Evolutionary conservation across 2,888 invertebrate genomes (phyloP).

Genomic region (Iselma pallidipennis): DNA sequence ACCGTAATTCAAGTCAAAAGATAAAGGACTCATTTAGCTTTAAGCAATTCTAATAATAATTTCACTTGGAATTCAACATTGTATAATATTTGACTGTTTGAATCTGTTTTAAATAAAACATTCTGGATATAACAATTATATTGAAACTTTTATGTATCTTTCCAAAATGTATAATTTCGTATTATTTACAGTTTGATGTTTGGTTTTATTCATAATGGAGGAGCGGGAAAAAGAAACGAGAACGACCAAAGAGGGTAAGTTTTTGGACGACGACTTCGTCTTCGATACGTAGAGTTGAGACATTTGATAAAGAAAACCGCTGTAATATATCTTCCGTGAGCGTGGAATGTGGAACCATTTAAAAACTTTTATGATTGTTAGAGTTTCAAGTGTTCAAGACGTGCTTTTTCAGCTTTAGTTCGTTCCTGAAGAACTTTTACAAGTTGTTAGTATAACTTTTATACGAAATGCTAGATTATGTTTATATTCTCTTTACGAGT

Average conservation of each 20-base stretch:
- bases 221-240: too few species aligned
- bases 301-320: slow-evolving; percentile 32
- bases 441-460: slow-evolving; percentile 44
- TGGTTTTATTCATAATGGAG: too few species aligned
- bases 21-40: slow-evolving; percentile 25
- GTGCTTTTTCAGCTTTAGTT: slow-evolving; percentile 42
- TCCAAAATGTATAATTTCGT: too few species aligned
- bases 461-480: slow-evolving; percentile 42
- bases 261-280: too few species aligned
- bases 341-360: slow-evolving; percentile 43
- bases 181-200: too few species aligned
- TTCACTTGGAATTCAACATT: slow-evolving; percentile 23
- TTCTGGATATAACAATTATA: too few species aligned
- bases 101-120: too few species aligned
- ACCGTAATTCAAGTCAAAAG: slow-evolving; percentile 20
- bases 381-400: slow-evolving; percentile 43
- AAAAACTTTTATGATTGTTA: slow-evolving; percentile 46
- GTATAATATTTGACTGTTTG: too few species aligned
- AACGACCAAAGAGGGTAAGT: too few species aligned
- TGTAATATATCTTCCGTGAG: slow-evolving; percentile 42
- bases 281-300: slow-evolving; percentile 20
- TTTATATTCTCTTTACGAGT: slow-evolving; percentile 38
- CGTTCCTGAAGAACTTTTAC: slow-evolving; percentile 37
- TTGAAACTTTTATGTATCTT: too few species aligned
- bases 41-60: slow-evolving; percentile 25